These are phyloP conservation scores for Balearica regulorum DNA, from an alignment of 2,797 vertebrate genomes.

Conservation along the genomic window DNA sequence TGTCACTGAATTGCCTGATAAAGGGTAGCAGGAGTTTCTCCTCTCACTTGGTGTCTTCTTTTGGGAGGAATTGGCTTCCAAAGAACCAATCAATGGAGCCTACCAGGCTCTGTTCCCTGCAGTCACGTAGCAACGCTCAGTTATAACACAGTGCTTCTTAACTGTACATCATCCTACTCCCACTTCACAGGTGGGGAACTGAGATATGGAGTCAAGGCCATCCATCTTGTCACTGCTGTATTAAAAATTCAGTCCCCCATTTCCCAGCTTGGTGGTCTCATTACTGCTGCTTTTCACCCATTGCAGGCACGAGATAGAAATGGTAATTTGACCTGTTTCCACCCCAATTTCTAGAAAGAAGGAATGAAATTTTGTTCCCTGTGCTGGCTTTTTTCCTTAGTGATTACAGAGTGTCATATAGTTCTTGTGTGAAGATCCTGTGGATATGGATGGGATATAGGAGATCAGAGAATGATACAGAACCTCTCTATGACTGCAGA, in stretches of 20 bases:
- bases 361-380: background rate
- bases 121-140: background rate
- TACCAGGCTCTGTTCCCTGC: background rate
- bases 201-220: background rate
- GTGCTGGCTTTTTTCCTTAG: background rate
- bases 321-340: background rate
- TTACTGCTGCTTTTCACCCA: background rate
- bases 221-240: background rate
- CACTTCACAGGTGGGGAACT: background rate
- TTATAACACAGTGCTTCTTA: background rate
- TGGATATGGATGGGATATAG: rapidly evolving
- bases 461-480: background rate
- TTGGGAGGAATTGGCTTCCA: background rate
- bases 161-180: background rate
- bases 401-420: background rate
- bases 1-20: background rate
- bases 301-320: background rate
- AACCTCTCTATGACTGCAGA: background rate
- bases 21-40: background rate
- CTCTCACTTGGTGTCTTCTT: background rate
- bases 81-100: background rate
- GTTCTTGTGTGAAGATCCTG: background rate
- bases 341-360: background rate
- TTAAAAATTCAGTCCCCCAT: background rate
- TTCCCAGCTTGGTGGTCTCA: background rate